These are phyloP conservation scores for Sipha flava DNA, from an alignment of 1,140 invertebrate genomes.

Conservation along the genomic window DNA sequence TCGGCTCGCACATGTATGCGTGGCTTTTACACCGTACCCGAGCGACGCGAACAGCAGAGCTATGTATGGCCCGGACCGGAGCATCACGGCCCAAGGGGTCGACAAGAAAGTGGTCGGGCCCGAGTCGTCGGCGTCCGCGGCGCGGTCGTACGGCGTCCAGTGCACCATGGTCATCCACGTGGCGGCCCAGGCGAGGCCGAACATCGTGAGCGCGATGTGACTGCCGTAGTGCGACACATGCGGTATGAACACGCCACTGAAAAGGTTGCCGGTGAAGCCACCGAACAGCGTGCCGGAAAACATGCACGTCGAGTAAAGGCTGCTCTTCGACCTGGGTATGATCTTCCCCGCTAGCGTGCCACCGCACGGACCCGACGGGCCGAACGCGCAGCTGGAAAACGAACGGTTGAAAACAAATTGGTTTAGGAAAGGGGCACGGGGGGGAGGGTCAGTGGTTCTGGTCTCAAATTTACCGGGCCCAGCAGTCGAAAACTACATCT, in stretches of 20 bases:
- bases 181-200: neutral
- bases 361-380: neutral
- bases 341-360: neutral
- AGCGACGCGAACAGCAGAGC: neutral
- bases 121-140: too few species aligned
- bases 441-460: too few species aligned
- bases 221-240: neutral
- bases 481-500: too few species aligned
- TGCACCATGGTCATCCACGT: neutral
- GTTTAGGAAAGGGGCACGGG: too few species aligned
- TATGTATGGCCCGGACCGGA: neutral
- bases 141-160: neutral
- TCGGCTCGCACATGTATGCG: too few species aligned
- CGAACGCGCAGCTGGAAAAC: neutral
- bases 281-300: neutral
- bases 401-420: too few species aligned
- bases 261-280: neutral
- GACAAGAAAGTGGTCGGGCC: neutral
- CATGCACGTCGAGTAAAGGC: neutral
- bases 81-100: neutral
- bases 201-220: neutral
- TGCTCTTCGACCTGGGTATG: neutral
- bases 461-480: too few species aligned
- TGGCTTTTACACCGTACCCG: neutral
- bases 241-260: neutral